Base-by-base conservation (phyloP, 2,113 vertebrate genomes). In the Tamias sibiricus region DNA sequence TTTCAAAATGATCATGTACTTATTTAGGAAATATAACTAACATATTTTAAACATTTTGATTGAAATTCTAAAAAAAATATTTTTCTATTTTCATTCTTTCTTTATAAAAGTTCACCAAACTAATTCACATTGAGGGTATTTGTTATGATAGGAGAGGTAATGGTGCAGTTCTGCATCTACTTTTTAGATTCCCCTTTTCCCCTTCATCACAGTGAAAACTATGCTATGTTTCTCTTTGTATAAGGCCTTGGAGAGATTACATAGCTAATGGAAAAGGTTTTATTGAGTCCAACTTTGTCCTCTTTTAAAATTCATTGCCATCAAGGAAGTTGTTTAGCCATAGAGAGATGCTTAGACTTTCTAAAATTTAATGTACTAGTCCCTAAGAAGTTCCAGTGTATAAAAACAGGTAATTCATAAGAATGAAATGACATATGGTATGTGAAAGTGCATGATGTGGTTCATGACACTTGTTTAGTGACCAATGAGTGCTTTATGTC, bases 281-380 rank as follows among this genome's bases (percentile, higher is more conserved):
- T 64, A 80, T 49, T 20, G 44, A 88, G 35, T 90, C 80, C 64
- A 94, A 57, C 14, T 44, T 93, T 40, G 96, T 47, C 94, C 42
- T 87, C 54, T 87, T 90, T 62, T 75, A 96, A 88, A 83, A 90
- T 95, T 82, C 42, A 83, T 92, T 87, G 75, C 57, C 2, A 2
- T 80, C 74, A 87, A 64, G 68, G 87, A 94, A 72, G 42, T 86
- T 82, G 64, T 69, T 90, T 90, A 96, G 80, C 64, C 19, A 87
- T 6, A 17, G 24, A 28, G 42, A 83, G 44, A 92, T 62, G 32
- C 80, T 92, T 83, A 84, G 66, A 37, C 37, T 74, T 90, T 92
- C 30, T 69, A 57, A 57, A 68, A n/a, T 82, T 93, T 95, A 94
- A 89, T 90, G 91, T 92, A 66, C 52, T 87, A 79, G 54, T 62